Base-by-base conservation (phyloP, 2,113 vertebrate genomes). In the Hypocryptadius cinnamomeus region DNA sequence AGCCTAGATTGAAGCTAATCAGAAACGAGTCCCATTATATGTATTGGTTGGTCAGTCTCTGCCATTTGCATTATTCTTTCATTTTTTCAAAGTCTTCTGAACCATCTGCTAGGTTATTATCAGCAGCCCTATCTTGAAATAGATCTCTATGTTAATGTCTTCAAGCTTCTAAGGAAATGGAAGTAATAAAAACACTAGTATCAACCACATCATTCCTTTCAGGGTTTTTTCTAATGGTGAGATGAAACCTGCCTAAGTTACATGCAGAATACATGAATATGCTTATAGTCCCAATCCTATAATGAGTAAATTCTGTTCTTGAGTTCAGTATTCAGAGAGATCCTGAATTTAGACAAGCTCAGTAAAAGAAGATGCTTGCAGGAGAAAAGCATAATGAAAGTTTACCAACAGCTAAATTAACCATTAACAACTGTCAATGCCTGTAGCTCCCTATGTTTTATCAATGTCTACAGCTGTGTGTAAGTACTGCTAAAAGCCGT, bases 351-450 rank as follows among this genome's bases (percentile, higher is more conserved):
- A 89, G 56, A 86, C 17, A 87, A 84, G 59, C 74, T 83, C 39
- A 50, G 61, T 72, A 69, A 66, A 95, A 94, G 70, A 94, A 91
- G 84, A 94, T 69, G 79, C 57, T 89, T 53, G 50, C 74, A 89
- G 81, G 87, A 95, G 85, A 92, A 95, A 87, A 79, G 54, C 74
- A 53, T 93, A 94, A 95, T 94, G 90, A 65, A 95, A 95, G 94
- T 96, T 95, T 96, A 95, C 94, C 90, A 94, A 94, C 94, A 95
- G 87, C 92, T 91, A 95, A 95, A 96, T 96, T 95, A 95, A 87
- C 71, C 90, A 96, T 95, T 94, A 95, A 92, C 85, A 80, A 89
- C 90, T 91, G 92, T 90, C 92, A 95, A 91, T 85, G 94, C 78
- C 79, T 94, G 87, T 54, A 94, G 92, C 66, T 94, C 66, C 53